A percentile compares a stretch with the other conserved stretches of the same genome.
Evolutionary conservation across 2,888 invertebrate species (phyloP).

Genomic region (Polydrusus tereticollis): DNA sequence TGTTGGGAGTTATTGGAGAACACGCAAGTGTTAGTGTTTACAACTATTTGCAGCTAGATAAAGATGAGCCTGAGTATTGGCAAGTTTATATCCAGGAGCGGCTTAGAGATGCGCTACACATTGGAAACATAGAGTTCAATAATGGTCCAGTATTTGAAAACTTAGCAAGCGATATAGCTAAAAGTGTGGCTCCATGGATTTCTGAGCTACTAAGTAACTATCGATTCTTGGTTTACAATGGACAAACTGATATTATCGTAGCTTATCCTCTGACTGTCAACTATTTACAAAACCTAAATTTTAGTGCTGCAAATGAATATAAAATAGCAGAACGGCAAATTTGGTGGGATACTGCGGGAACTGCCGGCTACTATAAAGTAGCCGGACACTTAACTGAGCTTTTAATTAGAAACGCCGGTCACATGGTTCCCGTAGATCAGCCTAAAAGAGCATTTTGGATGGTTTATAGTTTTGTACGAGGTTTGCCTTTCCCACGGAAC

Average conservation of each 20-base stretch:
- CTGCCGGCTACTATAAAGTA: constrained; percentile 81
- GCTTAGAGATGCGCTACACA: constrained; percentile 76
- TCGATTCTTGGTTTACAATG: constrained; percentile 84
- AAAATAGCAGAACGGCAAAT: constrained; percentile 73
- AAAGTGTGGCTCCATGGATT: constrained; percentile 55
- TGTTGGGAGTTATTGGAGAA: constrained; percentile 18
- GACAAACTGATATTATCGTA: constrained; percentile 90
- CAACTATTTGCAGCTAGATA: constrained; percentile 14
- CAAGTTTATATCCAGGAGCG: constrained; percentile 5
- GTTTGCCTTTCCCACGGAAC: constrained; percentile 21
- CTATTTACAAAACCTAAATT: constrained; percentile 78
- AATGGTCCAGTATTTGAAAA: constrained; percentile 39
- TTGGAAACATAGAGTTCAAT: constrained; percentile 74
- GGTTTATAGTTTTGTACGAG: constrained; percentile 65
- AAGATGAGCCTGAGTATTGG: neutral
- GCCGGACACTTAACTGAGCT: constrained; percentile 79
- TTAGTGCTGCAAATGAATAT: constrained; percentile 75
- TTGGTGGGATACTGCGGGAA: constrained; percentile 76
- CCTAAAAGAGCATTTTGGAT: constrained; percentile 77
- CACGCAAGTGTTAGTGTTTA: constrained; percentile 9
- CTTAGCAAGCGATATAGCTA: constrained; percentile 50
- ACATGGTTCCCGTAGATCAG: constrained; percentile 84
- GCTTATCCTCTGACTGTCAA: constrained; percentile 86
- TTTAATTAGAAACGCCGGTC: constrained; percentile 82
- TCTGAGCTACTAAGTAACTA: constrained; percentile 75